Evolutionary conservation across 2,888 invertebrate genomes (phyloP).

Genomic region (Erebia palarica): DNA sequence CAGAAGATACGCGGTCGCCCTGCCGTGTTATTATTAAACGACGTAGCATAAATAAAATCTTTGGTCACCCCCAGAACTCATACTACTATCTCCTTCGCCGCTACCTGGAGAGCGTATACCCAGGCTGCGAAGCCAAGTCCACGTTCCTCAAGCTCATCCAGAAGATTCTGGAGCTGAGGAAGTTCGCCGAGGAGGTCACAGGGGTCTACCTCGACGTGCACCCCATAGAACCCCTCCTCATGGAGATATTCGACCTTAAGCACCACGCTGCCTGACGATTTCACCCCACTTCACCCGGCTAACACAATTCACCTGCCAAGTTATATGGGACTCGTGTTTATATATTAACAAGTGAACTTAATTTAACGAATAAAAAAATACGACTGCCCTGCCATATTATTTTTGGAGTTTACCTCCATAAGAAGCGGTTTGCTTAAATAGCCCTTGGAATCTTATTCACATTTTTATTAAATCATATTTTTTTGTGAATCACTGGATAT

Average conservation of each 20-base stretch:
- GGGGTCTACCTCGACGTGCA: slow-evolving; percentile 96
- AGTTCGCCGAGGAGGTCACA: slow-evolving; percentile 94
- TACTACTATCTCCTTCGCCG: slow-evolving; percentile 94
- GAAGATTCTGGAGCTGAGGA: slow-evolving; percentile 94
- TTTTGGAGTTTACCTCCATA: too few relatives aligned
- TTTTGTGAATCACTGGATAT: too few relatives aligned
- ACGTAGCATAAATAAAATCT: too few relatives aligned
- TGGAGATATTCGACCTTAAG: slow-evolving; percentile 97
- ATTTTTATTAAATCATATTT: too few relatives aligned
- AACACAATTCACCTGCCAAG: background rate
- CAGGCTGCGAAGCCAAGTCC: slow-evolving; percentile 93
- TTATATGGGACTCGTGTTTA: slow-evolving; percentile 2
- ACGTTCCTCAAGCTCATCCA: slow-evolving; percentile 94
- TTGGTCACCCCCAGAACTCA: slow-evolving; percentile 85
- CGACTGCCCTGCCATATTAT: too few relatives aligned
- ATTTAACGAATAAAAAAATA: too few relatives aligned
- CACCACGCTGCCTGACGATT: slow-evolving; percentile 65
- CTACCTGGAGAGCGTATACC: slow-evolving; percentile 91
- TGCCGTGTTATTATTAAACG: too few relatives aligned
- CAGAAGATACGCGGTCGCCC: too few relatives aligned
- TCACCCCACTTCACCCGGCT: too few relatives aligned
- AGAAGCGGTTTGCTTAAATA: too few relatives aligned
- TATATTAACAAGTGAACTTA: background rate
- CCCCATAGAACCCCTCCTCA: slow-evolving; percentile 95
- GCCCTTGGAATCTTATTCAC: too few relatives aligned